Evolutionary conservation across 2,888 invertebrate genomes (phyloP).

Genomic region (Reticulitermes lucifugus): DNA sequence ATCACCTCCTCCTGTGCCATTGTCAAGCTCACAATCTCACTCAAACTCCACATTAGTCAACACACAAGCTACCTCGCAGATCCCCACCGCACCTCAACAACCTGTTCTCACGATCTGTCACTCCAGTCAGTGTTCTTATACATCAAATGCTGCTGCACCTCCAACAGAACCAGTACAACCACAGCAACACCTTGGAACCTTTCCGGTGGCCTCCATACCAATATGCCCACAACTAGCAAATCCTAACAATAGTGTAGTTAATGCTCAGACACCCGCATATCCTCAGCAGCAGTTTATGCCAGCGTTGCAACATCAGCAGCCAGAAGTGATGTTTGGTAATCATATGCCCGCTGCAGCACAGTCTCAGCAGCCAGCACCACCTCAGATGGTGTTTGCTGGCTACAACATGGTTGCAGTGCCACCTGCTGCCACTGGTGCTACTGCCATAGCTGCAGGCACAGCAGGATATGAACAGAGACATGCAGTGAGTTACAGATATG

Average conservation of each 20-base stretch:
- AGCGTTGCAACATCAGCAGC: constrained; percentile 31
- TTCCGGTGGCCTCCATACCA: constrained; percentile 19
- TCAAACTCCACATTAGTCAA: constrained; percentile 17
- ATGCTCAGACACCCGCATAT: constrained; percentile 15
- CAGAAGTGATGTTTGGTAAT: constrained; percentile 23
- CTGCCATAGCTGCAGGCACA: constrained; percentile 19
- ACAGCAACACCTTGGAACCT: not conserved
- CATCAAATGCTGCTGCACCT: constrained; percentile 20
- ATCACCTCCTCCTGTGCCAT: constrained; percentile 37
- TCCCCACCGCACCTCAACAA: constrained; percentile 7
- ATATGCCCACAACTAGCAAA: constrained; percentile 23
- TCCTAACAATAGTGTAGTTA: not conserved
- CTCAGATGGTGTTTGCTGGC: constrained; percentile 36
- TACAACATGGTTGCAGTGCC: constrained; percentile 35
- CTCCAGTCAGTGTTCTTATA: constrained; percentile 39
- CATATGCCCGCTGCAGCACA: constrained; percentile 16
- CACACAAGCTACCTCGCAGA: not conserved
- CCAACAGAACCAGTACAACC: not conserved
- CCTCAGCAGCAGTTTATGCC: constrained; percentile 34
- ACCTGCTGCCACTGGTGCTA: constrained; percentile 10
- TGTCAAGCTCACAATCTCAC: not conserved
- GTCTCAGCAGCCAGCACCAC: constrained; percentile 12
- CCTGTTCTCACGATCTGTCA: constrained; percentile 40
- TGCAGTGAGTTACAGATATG: constrained; percentile 16
- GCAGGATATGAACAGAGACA: constrained; percentile 42